Base-by-base conservation (phyloP, 2,113 vertebrate genomes). In the Otocyon megalotis region DNA sequence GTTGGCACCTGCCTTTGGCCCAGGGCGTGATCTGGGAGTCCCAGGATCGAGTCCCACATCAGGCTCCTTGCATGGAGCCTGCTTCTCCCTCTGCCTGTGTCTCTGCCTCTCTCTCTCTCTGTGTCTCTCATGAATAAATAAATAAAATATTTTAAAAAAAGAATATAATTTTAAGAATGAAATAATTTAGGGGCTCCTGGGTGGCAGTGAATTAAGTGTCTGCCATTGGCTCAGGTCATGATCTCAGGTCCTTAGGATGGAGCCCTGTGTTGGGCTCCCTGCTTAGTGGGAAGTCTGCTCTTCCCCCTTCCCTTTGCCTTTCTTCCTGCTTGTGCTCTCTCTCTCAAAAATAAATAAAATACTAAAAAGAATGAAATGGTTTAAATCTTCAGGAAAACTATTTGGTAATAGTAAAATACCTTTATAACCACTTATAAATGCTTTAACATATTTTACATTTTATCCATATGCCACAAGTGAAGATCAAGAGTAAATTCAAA, bases 111-210 rank as follows among this genome's bases (percentile, higher is more conserved):
- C 4, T 43, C 5, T 43, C 5, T n/a, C n/a, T 43, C 5, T 43
- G 43, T 43, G 43, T 43, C 43, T 43, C 5, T 43, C 43, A 43
- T 43, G 43, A 43, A 43, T 43, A 43, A 43, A 43, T 43, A 43
- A 43, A 43, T 43, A 6, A 43, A 43, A 43, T 43, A 43, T 43
- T 43, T 6, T n/a, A n/a, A n/a, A 7, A 43, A 43, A 43, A 43
- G 24, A 90, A 94, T 80, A 54, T 79, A 54, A 26, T 85, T 92
- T 85, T 65, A 88, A 82, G 56, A 86, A 90, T 91, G 43, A 54
- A 72, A 72, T 28, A 2, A 53, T 86, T 56, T 65, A 43, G 67
- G 32, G 16, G 20, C 9, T 3, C 17, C 67, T n/a, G 17, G 67
- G 67, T 17, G 32, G 32, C 67, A 69, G 67, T 69, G 3, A 5